Evolutionary conservation across 1,140 invertebrate genomes (phyloP), one percentile per base, ranked within the genome.

Genomic region (Littorina saxatilis): DNA sequence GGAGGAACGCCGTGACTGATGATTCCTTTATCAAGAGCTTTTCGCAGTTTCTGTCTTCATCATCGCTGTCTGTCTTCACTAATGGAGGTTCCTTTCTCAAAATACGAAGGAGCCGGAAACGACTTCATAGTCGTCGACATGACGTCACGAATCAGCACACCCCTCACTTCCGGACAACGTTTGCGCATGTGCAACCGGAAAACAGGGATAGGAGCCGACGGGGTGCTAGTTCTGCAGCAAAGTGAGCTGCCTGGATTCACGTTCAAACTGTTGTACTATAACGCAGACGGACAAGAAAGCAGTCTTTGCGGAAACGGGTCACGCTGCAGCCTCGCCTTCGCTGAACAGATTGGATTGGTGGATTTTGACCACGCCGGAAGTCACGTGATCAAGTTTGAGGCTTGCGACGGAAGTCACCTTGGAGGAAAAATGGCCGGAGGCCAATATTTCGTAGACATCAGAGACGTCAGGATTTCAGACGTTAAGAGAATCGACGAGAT

Each of bases 291-390:
- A 1, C 50, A 43, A 17, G 66, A 74, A 55, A 78, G 83, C 0
- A 52, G 50, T n/a, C 29, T 87, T 0, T 87, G 86, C 79, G 86
- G 86, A 17, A 87, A 87, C 61, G 86, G 84, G 1, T 76, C 66
- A 4, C 74, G 86, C 1, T 85, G 86, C 66, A 68, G 47, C 43
- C 7, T 87, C 7, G 75, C 52, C 9, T 87, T 80, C 61, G 81
- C 79, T 13, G 23, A 39, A 17, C 70, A 68, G 17, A 35, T 52
- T 0, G 82, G 84, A 0, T 15, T 86, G 17, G 27, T 75, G 7
- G 43, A 20, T 13, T 39, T 78, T 39, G n/a, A n/a, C n/a, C 52
- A 75, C 1, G 15, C 15, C 2, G 27, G 17, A 3, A 23, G 50
- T 39, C 11, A 40, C 29, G 9, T 27, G 0, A 23, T 83, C 7